Conservation (phyloP, 2,113 vertebrate species). For the Anolis sagrei region DNA sequence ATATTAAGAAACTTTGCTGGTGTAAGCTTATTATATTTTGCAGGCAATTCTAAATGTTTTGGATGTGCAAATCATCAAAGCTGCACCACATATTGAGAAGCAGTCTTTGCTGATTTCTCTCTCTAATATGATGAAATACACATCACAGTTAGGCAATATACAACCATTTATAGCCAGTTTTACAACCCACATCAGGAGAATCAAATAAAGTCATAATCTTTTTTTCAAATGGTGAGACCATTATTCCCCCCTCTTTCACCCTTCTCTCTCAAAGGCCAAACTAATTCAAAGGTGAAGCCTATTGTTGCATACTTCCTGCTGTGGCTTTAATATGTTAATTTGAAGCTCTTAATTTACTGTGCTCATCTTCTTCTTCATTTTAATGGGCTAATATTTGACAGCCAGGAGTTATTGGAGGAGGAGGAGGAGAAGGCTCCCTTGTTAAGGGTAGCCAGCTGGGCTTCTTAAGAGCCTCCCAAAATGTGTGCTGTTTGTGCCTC, state of each 20-base stretch:
- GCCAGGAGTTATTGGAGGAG: slow-evolving; percentile 36
- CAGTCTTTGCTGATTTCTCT: slow-evolving; percentile 36
- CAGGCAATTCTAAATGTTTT: slow-evolving; percentile 50
- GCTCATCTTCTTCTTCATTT: slow-evolving; percentile 13
- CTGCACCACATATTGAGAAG: slow-evolving; percentile 18
- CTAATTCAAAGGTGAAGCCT: slow-evolving; percentile 38
- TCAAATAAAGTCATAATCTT: slow-evolving; percentile 51
- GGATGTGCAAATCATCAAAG: slow-evolving; percentile 23
- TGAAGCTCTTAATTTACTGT: slow-evolving; percentile 49
- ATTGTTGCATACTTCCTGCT: slow-evolving; percentile 63
- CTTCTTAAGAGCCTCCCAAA: slow-evolving; percentile 58
- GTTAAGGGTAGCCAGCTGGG: slow-evolving; percentile 42
- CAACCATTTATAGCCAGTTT: slow-evolving; percentile 48
- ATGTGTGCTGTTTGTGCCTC: slow-evolving; percentile 39
- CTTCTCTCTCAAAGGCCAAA: slow-evolving; percentile 31
- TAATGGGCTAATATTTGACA: slow-evolving; percentile 39
- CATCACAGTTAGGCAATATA: slow-evolving; percentile 46
- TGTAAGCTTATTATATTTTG: slow-evolving; percentile 17
- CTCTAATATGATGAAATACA: slow-evolving; percentile 15
- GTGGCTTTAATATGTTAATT: slow-evolving; percentile 64
- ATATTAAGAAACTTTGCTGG: slow-evolving; percentile 19
- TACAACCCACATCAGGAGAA: slow-evolving; percentile 19
- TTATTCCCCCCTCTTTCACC: slow-evolving; percentile 37
- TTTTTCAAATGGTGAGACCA: slow-evolving; percentile 21
- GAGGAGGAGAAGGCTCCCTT: slow-evolving; percentile 24